Evolutionary conservation across 1,140 invertebrate species (phyloP).

Genomic region (Andrena cerasifolii): DNA sequence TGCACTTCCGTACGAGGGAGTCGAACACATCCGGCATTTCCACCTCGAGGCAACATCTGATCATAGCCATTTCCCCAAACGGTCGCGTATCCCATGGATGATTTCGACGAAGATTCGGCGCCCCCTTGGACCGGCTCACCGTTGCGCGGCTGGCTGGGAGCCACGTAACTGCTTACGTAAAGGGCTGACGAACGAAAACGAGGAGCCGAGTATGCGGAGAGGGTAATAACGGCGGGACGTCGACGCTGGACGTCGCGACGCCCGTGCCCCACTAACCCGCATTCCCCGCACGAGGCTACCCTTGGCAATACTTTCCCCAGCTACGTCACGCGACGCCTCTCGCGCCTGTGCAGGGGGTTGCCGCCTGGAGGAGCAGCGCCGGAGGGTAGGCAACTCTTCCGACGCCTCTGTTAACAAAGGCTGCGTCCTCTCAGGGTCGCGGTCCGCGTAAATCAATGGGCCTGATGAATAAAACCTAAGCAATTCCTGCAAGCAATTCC

Average conservation of each 20-base stretch:
- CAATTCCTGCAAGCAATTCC: too few species aligned
- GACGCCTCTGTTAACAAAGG: neutral
- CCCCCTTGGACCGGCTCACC: neutral
- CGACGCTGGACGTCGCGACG: slow-evolving; percentile 55
- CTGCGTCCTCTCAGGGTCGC: neutral
- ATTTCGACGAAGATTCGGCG: neutral
- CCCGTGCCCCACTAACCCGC: slow-evolving; percentile 66
- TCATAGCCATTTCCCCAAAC: slow-evolving; percentile 84
- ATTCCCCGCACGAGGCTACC: slow-evolving; percentile 55
- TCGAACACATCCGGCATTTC: slow-evolving; percentile 89
- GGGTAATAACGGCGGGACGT: slow-evolving; percentile 14
- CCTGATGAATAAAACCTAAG: too few species aligned
- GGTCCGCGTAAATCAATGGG: slow-evolving; percentile 27
- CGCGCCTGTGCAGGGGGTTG: slow-evolving; percentile 69
- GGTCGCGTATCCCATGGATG: neutral
- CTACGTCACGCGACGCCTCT: slow-evolving; percentile 63
- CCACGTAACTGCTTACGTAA: neutral
- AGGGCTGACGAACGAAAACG: neutral
- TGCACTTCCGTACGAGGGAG: slow-evolving; percentile 89
- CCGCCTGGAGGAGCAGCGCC: neutral
- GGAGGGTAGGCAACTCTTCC: neutral
- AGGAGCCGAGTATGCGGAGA: neutral
- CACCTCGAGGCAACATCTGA: slow-evolving; percentile 90
- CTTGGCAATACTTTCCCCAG: slow-evolving; percentile 60
- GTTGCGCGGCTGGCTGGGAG: too few species aligned